phyloP scores from a whole-genome alignment of 2,113 vertebrate species.

The Seriola aureovittata region DNA sequence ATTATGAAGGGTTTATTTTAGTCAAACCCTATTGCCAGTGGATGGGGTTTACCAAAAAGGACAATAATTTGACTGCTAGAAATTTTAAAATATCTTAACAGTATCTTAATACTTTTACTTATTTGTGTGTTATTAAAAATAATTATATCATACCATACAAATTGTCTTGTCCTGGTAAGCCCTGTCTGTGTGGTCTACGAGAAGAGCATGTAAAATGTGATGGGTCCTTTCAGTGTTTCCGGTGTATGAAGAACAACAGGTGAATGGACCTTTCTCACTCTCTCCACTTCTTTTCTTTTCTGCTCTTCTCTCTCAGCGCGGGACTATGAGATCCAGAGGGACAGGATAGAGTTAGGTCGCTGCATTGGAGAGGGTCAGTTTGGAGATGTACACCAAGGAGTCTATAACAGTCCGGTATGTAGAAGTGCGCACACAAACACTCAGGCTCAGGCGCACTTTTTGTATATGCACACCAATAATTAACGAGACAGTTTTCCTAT shows the following conservation, averaged over 20 bases:
- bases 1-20: neutral
- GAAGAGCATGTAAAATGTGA: constrained; percentile 24
- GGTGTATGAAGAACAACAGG: neutral
- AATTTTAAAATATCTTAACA: neutral
- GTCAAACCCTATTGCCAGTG: neutral
- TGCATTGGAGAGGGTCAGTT: constrained; percentile 99
- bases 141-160: neutral
- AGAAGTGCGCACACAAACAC: neutral
- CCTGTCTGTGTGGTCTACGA: constrained; percentile 8
- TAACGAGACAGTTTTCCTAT: neutral
- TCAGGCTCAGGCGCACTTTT: neutral
- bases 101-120: neutral
- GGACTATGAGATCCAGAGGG: constrained; percentile 98
- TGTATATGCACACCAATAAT: neutral
- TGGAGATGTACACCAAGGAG: constrained; percentile 97
- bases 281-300: neutral
- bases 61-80: neutral
- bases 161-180: constrained; percentile 16
- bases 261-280: neutral
- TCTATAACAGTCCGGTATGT: constrained; percentile 93
- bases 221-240: neutral
- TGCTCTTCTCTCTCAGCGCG: constrained; percentile 85
- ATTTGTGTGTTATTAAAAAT: neutral
- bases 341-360: constrained; percentile 95
- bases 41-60: constrained; percentile 34